A percentile compares a stretch with the other conserved stretches of the same genome.
Conservation (phyloP, 2,797 vertebrate genomes). For the Myotis findleyi region DNA sequence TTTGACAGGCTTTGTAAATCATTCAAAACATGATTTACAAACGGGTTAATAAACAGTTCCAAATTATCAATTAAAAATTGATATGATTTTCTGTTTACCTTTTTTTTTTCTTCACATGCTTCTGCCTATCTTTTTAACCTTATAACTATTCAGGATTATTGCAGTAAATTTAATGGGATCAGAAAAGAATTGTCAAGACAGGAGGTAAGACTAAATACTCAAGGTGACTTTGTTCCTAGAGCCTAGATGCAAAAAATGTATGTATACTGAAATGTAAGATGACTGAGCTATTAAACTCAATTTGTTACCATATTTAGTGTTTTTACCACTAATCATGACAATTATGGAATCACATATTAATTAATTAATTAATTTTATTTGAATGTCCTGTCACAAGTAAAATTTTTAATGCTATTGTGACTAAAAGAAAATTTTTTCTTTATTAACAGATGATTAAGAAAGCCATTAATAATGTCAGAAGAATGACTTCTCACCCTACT, state of each 20-base stretch:
- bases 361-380: neutral
- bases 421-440: slow-evolving; percentile 66
- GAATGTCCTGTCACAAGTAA: slow-evolving; percentile 48
- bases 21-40: slow-evolving; percentile 61
- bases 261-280: slow-evolving; percentile 71
- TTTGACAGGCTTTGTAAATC: slow-evolving; percentile 49
- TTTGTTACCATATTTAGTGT: neutral
- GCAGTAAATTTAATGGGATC: slow-evolving; percentile 88
- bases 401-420: slow-evolving; percentile 51
- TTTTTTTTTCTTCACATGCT: slow-evolving; percentile 87
- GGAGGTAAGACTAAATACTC: slow-evolving; percentile 85
- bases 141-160: slow-evolving; percentile 87
- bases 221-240: slow-evolving; percentile 80
- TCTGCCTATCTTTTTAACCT: slow-evolving; percentile 88
- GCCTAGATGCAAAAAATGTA: slow-evolving; percentile 76
- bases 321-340: slow-evolving; percentile 36
- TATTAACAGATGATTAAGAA: slow-evolving; percentile 97
- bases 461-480: slow-evolving; percentile 97
- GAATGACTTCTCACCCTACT: slow-evolving; percentile 99
- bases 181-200: slow-evolving; percentile 88
- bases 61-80: slow-evolving; percentile 62
- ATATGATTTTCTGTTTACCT: slow-evolving; percentile 85
- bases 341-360: slow-evolving; percentile 62
- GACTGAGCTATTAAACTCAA: slow-evolving; percentile 35
- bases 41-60: slow-evolving; percentile 33